phyloP scores from a whole-genome alignment of 1,140 invertebrate species.

The Hyles vespertilio region DNA sequence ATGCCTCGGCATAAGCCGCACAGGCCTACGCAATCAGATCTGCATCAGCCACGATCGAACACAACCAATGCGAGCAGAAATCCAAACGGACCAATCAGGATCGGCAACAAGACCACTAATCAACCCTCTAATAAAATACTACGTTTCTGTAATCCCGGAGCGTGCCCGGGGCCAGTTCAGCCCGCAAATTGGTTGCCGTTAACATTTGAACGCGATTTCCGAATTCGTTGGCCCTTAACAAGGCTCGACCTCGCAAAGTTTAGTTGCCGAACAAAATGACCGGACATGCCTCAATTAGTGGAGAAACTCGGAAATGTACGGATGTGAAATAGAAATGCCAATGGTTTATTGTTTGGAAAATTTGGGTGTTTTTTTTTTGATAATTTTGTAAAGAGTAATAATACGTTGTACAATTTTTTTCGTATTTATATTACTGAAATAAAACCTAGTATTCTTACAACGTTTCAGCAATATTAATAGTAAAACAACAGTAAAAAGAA shows the following conservation, averaged over 20 bases:
- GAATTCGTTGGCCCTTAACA: slow-evolving; percentile 54
- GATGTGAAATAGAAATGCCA: neutral
- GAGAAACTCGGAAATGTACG: neutral
- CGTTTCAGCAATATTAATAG: too few relatives aligned
- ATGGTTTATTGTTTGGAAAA: neutral
- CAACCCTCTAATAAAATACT: slow-evolving; percentile 39
- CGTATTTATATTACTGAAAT: too few relatives aligned
- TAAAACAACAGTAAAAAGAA: too few relatives aligned
- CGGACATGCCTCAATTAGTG: slow-evolving; percentile 63
- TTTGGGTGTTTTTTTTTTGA: neutral
- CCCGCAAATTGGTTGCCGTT: slow-evolving; percentile 62
- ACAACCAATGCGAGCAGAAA: too few relatives aligned
- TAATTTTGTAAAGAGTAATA: too few relatives aligned
- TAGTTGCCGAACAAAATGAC: slow-evolving; percentile 48
- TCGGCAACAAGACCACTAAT: slow-evolving; percentile 34
- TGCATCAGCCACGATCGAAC: too few relatives aligned
- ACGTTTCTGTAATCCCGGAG: slow-evolving; percentile 32
- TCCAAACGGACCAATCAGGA: neutral
- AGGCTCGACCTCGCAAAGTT: slow-evolving; percentile 48
- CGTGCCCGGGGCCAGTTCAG: slow-evolving; percentile 30
- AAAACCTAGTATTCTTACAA: too few relatives aligned
- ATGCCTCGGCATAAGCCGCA: too few relatives aligned
- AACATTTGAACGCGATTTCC: slow-evolving; percentile 62
- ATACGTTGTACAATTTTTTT: too few relatives aligned
- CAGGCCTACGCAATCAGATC: too few relatives aligned